Evolutionary conservation across 2,113 vertebrate genomes (phyloP).

Genomic region (Nymphicus hollandicus): DNA sequence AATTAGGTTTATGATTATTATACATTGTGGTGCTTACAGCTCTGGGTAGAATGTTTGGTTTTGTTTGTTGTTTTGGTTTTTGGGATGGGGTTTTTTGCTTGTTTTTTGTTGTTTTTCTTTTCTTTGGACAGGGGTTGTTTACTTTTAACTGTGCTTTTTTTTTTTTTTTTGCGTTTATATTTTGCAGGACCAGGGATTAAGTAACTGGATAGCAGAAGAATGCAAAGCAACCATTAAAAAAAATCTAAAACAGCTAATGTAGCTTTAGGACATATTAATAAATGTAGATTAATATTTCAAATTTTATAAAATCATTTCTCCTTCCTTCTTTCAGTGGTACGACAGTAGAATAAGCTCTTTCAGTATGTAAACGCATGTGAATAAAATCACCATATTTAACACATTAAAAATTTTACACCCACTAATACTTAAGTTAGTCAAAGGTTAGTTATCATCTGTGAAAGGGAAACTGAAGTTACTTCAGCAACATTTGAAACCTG

Average conservation of each 20-base stretch:
- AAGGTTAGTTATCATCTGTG: constrained; percentile 70
- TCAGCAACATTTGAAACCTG: constrained; percentile 56
- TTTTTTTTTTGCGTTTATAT: neutral
- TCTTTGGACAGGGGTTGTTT: neutral
- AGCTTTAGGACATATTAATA: neutral
- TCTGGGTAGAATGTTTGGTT: neutral
- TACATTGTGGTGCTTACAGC: neutral
- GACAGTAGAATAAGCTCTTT: neutral
- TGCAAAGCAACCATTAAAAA: neutral
- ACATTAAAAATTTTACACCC: neutral
- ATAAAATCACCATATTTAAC: neutral
- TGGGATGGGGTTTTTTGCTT: neutral
- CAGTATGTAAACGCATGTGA: neutral
- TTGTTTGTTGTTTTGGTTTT: neutral
- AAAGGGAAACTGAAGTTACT: constrained; percentile 58
- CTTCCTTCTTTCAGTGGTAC: neutral
- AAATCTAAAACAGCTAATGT: neutral
- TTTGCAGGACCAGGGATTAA: neutral
- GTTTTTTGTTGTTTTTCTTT: neutral
- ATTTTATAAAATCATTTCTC: neutral
- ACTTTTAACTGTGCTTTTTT: neutral
- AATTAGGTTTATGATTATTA: neutral
- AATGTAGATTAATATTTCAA: neutral
- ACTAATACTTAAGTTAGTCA: constrained; percentile 57
- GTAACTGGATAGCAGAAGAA: neutral